These are phyloP conservation scores for Neodiprion fabricii DNA, from an alignment of 1,140 invertebrate genomes.

Conservation along the genomic window DNA sequence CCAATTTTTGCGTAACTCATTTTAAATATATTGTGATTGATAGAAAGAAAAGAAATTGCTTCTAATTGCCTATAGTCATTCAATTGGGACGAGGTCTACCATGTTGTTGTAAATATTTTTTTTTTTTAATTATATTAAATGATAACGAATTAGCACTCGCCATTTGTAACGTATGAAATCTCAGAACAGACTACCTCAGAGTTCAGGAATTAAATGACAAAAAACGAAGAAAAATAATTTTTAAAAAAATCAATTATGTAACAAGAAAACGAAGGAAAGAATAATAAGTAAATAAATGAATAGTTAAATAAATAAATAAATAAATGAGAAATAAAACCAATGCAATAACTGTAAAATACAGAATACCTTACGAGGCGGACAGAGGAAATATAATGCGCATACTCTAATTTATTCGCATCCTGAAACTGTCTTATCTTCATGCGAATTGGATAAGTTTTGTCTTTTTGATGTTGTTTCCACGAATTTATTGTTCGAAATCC, in stretches of 20 bases:
- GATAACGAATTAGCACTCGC: conserved; percentile 51
- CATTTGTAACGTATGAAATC: conserved; percentile 48
- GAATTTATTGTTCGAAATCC: neutral
- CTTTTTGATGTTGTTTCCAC: neutral
- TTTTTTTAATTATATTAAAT: conserved; percentile 37
- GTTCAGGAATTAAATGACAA: conserved; percentile 55
- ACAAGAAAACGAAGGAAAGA: conserved; percentile 44
- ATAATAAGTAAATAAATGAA: conserved; percentile 50
- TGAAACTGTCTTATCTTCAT: neutral
- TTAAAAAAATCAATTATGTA: conserved; percentile 40
- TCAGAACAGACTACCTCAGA: conserved; percentile 61
- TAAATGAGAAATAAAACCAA: conserved; percentile 25
- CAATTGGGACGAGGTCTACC: conserved; percentile 32
- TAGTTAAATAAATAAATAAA: conserved; percentile 50
- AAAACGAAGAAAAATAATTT: conserved; percentile 15
- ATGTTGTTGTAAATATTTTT: conserved; percentile 40
- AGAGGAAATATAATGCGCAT: neutral
- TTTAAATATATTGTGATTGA: neutral
- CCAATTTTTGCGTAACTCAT: neutral
- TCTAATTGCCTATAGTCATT: conserved; percentile 17
- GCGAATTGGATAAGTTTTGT: neutral
- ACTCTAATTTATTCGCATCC: too few species aligned
- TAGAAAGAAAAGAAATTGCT: conserved; percentile 17
- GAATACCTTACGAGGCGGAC: conserved; percentile 7
- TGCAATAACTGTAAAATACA: conserved; percentile 1